phyloP scores from a whole-genome alignment of 2,888 invertebrate genomes.

The Orthosia cruda region DNA sequence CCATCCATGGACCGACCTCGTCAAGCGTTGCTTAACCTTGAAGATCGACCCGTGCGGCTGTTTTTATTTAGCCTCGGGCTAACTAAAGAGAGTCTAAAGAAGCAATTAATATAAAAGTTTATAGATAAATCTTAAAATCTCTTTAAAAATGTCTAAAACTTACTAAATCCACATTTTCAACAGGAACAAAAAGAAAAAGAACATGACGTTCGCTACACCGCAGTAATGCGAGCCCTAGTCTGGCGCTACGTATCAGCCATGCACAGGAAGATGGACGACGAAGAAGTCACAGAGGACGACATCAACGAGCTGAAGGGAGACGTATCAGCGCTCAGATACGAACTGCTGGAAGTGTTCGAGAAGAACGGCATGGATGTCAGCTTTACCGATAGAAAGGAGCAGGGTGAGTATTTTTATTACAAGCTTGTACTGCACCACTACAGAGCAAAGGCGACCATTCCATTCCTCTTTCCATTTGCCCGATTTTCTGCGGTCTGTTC shows the following conservation, averaged over 20 bases:
- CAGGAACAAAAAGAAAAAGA: conserved; percentile 93
- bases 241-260: conserved; percentile 98
- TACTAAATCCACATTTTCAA: background rate
- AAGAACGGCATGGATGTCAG: conserved; percentile 97
- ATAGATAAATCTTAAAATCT: too few species aligned
- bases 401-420: conserved; percentile 90
- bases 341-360: conserved; percentile 97
- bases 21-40: too few species aligned
- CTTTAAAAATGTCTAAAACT: too few species aligned
- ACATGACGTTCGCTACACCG: conserved; percentile 94
- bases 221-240: conserved; percentile 97
- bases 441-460: too few species aligned
- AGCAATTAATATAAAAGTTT: too few species aligned
- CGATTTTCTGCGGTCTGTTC: too few species aligned
- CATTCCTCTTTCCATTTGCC: too few species aligned
- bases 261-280: conserved; percentile 96
- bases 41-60: too few species aligned
- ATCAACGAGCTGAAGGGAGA: conserved; percentile 98
- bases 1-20: too few species aligned
- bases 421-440: background rate
- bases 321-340: conserved; percentile 97
- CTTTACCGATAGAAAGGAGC: conserved; percentile 94
- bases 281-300: conserved; percentile 97
- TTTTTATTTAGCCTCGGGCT: too few species aligned
- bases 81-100: too few species aligned